Evolutionary conservation across 2,113 vertebrate genomes (phyloP).

Genomic region (Chionodraco myersi): DNA sequence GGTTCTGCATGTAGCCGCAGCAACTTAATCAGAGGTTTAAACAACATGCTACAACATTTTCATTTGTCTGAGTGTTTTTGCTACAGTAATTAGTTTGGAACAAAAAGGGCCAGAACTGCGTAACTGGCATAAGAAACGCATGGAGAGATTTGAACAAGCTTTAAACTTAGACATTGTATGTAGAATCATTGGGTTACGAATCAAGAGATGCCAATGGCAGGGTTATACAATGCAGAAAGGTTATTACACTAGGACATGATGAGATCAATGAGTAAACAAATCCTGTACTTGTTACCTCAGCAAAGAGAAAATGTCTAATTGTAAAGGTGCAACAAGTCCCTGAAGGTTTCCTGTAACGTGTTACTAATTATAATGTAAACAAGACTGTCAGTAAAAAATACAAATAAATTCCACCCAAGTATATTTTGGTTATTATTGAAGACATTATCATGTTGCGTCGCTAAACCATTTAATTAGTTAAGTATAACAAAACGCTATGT

Average conservation of each 20-base stretch:
- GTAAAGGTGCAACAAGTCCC: neutral
- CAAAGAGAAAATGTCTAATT: neutral
- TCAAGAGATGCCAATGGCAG: neutral
- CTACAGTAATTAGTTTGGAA: neutral
- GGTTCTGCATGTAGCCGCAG: no score
- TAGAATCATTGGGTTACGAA: neutral
- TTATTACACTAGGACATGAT: neutral
- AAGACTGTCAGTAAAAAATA: neutral
- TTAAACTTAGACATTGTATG: neutral
- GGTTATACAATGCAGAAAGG: neutral
- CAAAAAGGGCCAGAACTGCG: neutral
- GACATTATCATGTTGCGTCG: neutral
- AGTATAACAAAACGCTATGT: no score
- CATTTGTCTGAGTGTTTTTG: neutral
- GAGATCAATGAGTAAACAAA: neutral
- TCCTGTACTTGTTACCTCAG: no score
- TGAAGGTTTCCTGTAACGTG: neutral
- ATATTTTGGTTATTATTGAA: neutral
- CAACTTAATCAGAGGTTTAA: slow-evolving; percentile 8
- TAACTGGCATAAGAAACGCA: neutral
- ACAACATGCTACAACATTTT: neutral
- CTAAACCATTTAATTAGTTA: no score
- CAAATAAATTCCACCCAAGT: neutral
- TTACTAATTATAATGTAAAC: neutral
- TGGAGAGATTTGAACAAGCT: neutral